Evolutionary conservation across 2,113 vertebrate genomes (phyloP), one percentile per base, ranked within the genome.

Genomic region (Pungitius pungitius): DNA sequence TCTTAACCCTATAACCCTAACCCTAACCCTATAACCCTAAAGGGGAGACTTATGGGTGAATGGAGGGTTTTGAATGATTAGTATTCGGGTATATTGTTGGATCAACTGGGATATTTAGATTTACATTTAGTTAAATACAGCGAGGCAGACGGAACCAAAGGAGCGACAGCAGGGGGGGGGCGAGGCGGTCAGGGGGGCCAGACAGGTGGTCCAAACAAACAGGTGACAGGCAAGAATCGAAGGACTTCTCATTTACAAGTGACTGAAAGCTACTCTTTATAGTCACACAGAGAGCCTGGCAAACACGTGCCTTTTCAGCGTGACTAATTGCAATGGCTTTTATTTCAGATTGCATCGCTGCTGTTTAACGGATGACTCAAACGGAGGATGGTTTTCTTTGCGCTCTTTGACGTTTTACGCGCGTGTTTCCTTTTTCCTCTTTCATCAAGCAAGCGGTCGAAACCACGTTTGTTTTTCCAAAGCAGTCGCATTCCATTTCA

Each of bases 271-370:
- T 73, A 61, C 30, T 62, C 24, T 33, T 2, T 20, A 27, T 30
- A 4, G 1, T 14, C 26, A 62, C 37, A 7, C 68, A 22, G 59
- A 22, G 59, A 72, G 27, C 43, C 49, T 54, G 65, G 18, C 56
- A 56, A 64, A 73, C 43, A 39, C 69, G 66, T 66, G 47, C 47
- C 49, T 68, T n/a, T 14, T 76, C 10, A 82, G 62, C 35, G n/a
- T 58, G 8, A 64, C 26, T 60, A 22, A 69, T 39, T 54, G 26
- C 18, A 30, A 52, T 22, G 26, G 39, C 51, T 65, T 69, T n/a
- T 52, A 18, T 42, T 24, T 82, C 45, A 45, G 15, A 65, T 26
- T 33, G 22, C 7, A 47, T 15, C 8, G 0, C 43, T 55, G n/a
- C 0, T 26, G 35, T 77, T 69, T 43, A 66, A 73, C 49, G 14